A percentile compares a stretch with the other conserved stretches of the same genome.
phyloP scores from a whole-genome alignment of 1,140 invertebrate species.

The Drosophila busckii region DNA sequence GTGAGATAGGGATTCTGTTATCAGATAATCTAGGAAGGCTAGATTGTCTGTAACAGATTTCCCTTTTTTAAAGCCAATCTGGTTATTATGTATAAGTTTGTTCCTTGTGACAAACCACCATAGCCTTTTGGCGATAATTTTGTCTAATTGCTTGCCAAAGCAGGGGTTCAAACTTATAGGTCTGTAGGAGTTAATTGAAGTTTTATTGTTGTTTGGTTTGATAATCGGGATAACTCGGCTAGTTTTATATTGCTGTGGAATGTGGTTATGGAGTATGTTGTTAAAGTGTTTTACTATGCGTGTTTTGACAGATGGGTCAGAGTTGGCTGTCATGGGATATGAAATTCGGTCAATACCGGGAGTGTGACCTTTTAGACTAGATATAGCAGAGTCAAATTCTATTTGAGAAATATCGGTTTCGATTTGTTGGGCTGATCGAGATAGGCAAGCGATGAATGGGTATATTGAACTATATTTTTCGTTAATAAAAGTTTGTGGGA shows the following conservation, averaged over 20 bases:
- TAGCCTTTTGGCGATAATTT: constrained; percentile 31
- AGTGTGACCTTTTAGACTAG: neutral
- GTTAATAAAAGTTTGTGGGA: constrained; percentile 3
- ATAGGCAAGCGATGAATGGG: neutral
- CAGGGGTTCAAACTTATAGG: neutral
- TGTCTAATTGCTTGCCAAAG: constrained; percentile 14
- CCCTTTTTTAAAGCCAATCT: constrained; percentile 17
- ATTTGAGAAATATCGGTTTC: too few relatives aligned
- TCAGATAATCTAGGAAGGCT: constrained; percentile 14
- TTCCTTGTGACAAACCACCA: constrained; percentile 24
- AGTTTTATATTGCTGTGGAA: constrained; percentile 16
- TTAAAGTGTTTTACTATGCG: constrained; percentile 3
- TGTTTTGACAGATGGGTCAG: neutral
- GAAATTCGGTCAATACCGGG: constrained; percentile 12
- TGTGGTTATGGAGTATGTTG: constrained; percentile 1
- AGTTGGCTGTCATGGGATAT: constrained; percentile 10
- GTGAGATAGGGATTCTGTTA: neutral
- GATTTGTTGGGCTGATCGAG: too few relatives aligned
- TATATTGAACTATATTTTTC: constrained; percentile 2
- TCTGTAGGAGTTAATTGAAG: constrained; percentile 1
- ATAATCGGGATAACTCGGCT: constrained; percentile 7
- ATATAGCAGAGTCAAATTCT: constrained; percentile 3
- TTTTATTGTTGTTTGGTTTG: constrained; percentile 9
- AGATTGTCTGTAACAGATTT: constrained; percentile 22
- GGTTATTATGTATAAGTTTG: constrained; percentile 14